phyloP scores from a whole-genome alignment of 2,113 vertebrate species.

The Cisticola juncidis region DNA sequence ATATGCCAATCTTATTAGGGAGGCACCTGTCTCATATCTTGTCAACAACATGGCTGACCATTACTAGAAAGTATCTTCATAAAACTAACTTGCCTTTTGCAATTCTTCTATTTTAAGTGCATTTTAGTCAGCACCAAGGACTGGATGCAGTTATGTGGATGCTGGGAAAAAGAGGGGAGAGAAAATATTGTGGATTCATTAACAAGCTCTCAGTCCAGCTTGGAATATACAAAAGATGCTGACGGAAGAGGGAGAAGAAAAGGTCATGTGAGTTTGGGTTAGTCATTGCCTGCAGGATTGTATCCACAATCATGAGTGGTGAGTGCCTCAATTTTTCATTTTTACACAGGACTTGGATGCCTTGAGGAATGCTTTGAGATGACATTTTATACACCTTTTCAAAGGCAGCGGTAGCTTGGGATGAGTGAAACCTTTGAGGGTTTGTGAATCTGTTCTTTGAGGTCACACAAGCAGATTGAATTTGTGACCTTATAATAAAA shows the following conservation, averaged over 20 bases:
- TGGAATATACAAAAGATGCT: neutral
- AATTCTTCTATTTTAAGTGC: neutral
- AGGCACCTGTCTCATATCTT: neutral
- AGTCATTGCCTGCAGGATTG: neutral
- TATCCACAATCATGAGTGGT: fast-evolving
- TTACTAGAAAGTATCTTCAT: neutral
- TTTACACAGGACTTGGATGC: neutral
- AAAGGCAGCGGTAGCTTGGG: neutral
- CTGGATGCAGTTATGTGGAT: neutral
- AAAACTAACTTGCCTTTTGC: neutral
- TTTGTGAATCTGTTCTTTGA: neutral
- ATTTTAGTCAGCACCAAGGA: neutral
- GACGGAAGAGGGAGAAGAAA: neutral
- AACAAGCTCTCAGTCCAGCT: neutral
- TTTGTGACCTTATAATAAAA: conserved; percentile 20
- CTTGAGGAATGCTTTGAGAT: neutral
- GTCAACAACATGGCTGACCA: neutral
- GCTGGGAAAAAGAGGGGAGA: neutral
- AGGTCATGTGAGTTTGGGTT: neutral
- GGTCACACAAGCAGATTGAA: neutral
- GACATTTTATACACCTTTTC: neutral
- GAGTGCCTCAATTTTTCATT: neutral
- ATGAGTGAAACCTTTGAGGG: neutral
- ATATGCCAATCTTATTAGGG: neutral
- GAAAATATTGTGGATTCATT: neutral